These are phyloP conservation scores for Lasaia peninsularis DNA, from an alignment of 1,140 invertebrate genomes.

Conservation along the genomic window DNA sequence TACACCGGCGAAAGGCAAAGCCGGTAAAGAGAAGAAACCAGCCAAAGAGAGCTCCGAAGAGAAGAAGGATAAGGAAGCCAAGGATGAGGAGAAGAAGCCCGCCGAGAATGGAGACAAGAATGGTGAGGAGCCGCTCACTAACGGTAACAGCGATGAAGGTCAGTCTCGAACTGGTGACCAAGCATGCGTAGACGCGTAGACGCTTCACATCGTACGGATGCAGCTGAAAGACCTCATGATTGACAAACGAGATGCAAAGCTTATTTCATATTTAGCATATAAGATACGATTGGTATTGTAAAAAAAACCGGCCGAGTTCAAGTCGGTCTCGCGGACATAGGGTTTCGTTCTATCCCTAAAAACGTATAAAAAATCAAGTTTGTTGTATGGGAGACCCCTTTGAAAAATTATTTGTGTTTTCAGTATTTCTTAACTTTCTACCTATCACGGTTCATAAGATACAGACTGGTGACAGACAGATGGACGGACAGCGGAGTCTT, in stretches of 20 bases:
- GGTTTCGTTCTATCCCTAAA: too few relatives aligned
- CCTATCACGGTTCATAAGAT: too few relatives aligned
- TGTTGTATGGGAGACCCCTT: too few relatives aligned
- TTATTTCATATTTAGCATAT: neutral
- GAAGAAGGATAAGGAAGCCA: slow-evolving; percentile 82
- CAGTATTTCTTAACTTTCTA: too few relatives aligned
- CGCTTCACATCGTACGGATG: slow-evolving; percentile 32
- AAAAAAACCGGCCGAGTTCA: too few relatives aligned
- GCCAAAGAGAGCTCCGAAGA: slow-evolving; percentile 82
- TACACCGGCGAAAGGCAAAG: slow-evolving; percentile 84
- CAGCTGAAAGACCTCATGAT: neutral
- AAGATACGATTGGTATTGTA: too few relatives aligned
- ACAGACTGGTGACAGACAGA: too few relatives aligned
- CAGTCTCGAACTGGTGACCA: slow-evolving; percentile 64
- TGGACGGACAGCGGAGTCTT: too few relatives aligned
- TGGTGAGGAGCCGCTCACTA: slow-evolving; percentile 72
- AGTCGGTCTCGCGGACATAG: too few relatives aligned
- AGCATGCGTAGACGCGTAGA: slow-evolving; percentile 63
- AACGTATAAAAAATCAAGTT: too few relatives aligned
- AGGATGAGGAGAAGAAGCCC: slow-evolving; percentile 80
- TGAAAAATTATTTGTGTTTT: too few relatives aligned
- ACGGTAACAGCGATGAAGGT: slow-evolving; percentile 77
- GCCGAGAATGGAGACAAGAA: slow-evolving; percentile 75
- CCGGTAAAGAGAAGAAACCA: slow-evolving; percentile 83
- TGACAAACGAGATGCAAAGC: neutral